Base-by-base conservation (phyloP, 2,113 vertebrate species). In the Castor canadensis region DNA sequence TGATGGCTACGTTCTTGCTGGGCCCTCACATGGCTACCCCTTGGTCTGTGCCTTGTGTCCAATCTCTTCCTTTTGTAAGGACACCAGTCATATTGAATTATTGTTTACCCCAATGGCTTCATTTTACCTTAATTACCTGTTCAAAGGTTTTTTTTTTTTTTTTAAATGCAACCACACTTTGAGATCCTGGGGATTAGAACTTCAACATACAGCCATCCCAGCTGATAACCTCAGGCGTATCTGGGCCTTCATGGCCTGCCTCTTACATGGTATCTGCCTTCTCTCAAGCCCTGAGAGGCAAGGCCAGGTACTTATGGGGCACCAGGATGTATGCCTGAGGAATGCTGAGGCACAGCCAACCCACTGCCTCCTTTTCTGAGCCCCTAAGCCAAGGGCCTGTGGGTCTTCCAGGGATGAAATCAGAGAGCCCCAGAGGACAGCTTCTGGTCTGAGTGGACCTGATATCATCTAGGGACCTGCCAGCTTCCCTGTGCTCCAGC, bases 191-290 rank as follows among this genome's bases (percentile, higher is more conserved):
- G 7, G 8, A 6, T 94, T 62, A 54, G 52, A 17, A n/a, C 35
- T 28, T 19, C 1, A 49, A 47, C 26, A 19, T 12, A 35, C 0
- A n/a, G n/a, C n/a, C n/a, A n/a, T n/a, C n/a, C n/a, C n/a, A n/a
- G n/a, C n/a, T n/a, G n/a, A n/a, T n/a, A n/a, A n/a, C n/a, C n/a
- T n/a, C n/a, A n/a, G n/a, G n/a, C n/a, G n/a, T n/a, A n/a, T n/a
- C n/a, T n/a, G n/a, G n/a, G n/a, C n/a, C n/a, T n/a, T n/a, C 3
- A 19, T 79, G 40, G 19, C 5, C 5, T 10, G 4, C 43, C 30
- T 69, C 30, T 79, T 91, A 64, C 9, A 6, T 6, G n/a, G 24
- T 30, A 66, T 6, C 54, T 60, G n/a, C 10, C 35, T 22, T 90
- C 5, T 47, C 11, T 43, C 9, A 15, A n/a, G 54, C n/a, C 43